These are phyloP conservation scores for Gorsachius magnificus DNA, from an alignment of 2,797 vertebrate species.

Conservation along the genomic window DNA sequence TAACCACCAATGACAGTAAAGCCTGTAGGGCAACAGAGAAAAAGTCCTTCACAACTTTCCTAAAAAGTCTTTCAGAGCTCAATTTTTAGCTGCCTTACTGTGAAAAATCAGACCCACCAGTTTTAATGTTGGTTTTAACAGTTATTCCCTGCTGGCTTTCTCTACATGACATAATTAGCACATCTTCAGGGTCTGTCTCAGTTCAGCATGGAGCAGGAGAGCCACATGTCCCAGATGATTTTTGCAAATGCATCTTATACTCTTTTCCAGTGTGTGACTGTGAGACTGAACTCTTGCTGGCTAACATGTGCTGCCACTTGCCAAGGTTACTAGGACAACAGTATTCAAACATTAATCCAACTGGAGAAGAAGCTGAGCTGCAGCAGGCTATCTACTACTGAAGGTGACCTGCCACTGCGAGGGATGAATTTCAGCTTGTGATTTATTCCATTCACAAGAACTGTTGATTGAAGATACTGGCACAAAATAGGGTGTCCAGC, in stretches of 20 bases:
- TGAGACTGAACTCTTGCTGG: background rate
- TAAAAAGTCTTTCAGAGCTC: background rate
- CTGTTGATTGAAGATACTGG: background rate
- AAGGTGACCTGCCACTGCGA: background rate
- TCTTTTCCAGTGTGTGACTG: background rate
- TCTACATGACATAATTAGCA: background rate
- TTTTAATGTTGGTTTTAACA: background rate
- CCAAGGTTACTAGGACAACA: conserved; percentile 4
- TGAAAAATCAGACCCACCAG: background rate
- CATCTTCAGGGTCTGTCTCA: background rate
- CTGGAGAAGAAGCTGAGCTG: background rate
- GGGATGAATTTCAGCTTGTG: background rate
- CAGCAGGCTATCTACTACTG: background rate
- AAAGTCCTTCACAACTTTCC: background rate
- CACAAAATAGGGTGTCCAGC: background rate
- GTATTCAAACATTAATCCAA: background rate
- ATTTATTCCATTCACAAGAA: background rate
- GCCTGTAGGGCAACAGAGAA: background rate
- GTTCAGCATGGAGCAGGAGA: background rate
- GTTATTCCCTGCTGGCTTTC: background rate
- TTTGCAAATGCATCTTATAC: background rate
- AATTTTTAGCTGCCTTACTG: background rate
- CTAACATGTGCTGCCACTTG: background rate
- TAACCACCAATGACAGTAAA: background rate
- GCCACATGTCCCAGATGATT: background rate